Evolutionary conservation across 64 coral and sea anemone genomes (phyloP).

Genomic region (Porites australiensis): DNA sequence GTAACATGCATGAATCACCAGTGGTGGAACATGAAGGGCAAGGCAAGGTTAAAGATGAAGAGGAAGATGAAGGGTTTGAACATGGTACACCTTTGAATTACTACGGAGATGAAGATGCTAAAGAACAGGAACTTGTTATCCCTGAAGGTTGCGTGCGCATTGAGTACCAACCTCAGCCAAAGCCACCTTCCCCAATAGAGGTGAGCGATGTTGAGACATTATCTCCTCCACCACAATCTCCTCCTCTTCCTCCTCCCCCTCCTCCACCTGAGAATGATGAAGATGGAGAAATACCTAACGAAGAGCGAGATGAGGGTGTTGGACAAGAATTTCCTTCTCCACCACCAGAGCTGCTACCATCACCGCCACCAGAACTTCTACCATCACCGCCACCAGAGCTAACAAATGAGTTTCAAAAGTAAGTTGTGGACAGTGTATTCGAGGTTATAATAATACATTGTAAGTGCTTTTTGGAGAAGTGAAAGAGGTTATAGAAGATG

Average conservation of each 20-base stretch:
- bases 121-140: conserved; percentile 52
- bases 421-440: background rate
- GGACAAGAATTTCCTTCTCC: conserved; percentile 81
- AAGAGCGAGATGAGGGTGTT: conserved; percentile 51
- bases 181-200: conserved; percentile 85
- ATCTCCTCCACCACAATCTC: conserved; percentile 67
- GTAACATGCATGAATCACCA: background rate
- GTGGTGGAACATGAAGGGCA: background rate
- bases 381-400: conserved; percentile 94
- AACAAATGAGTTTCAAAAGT: conserved; percentile 82
- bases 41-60: background rate
- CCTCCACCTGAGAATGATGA: conserved; percentile 63
- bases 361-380: conserved; percentile 80
- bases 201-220: conserved; percentile 79
- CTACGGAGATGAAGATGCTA: conserved; percentile 41
- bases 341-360: conserved; percentile 80
- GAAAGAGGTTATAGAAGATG: too few species aligned
- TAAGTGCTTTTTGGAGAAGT: too few species aligned
- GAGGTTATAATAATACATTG: too few species aligned
- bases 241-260: conserved; percentile 75
- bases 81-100: conserved; percentile 69
- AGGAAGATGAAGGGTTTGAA: conserved; percentile 64
- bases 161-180: conserved; percentile 82
- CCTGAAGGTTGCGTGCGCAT: conserved; percentile 74
- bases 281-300: background rate